Evolutionary conservation across 2,113 vertebrate genomes (phyloP), one percentile per base, ranked within the genome.

Genomic region (Argyrosomus japonicus): DNA sequence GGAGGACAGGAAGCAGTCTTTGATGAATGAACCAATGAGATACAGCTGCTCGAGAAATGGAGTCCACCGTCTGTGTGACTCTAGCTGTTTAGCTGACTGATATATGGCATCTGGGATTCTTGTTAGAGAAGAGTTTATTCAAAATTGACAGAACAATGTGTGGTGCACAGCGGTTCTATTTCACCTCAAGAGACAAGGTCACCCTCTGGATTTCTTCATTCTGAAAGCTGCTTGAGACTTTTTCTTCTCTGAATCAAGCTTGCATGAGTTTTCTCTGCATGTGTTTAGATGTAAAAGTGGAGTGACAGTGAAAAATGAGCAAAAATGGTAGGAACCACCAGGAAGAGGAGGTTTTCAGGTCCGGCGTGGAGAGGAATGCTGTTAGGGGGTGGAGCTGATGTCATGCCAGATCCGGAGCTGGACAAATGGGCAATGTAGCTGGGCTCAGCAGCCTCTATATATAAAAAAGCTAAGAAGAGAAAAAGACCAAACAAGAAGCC

Each of bases 1-100:
- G 7, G 56, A 89, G 87, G 86, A 92, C 93, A 93, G 92, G 91
- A 94, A 90, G 88, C 77, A 2, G 76, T 61, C 87, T 92, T 93
- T 93, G 92, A 93, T 89, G 89, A 93, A 92, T 92, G 90, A 88
- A 90, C 91, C 93, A 92, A 87, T 93, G 90, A 91, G 87, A 88
- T 77, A 57, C 85, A 84, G 73, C 70, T 81, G 81, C 80, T 81
- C 25, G 23, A 62, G 65, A 87, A 83, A 87, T 80, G 79, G 77
- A 79, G 58, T 87, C 45, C 36, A 36, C 68, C 61, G 48, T 77
- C 73, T 63, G 74, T 70, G 76, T 63, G 54, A 81, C 71, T 84
- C 51, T 62, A 72, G 68, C 73, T 85, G 60, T 84, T 87, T 78
- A 72, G 67, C 69, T 86, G 86, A 89, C 82, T 79, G 75, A 79